Evolutionary conservation across 2,888 invertebrate genomes (phyloP).

Genomic region (Coelinius sp.): DNA sequence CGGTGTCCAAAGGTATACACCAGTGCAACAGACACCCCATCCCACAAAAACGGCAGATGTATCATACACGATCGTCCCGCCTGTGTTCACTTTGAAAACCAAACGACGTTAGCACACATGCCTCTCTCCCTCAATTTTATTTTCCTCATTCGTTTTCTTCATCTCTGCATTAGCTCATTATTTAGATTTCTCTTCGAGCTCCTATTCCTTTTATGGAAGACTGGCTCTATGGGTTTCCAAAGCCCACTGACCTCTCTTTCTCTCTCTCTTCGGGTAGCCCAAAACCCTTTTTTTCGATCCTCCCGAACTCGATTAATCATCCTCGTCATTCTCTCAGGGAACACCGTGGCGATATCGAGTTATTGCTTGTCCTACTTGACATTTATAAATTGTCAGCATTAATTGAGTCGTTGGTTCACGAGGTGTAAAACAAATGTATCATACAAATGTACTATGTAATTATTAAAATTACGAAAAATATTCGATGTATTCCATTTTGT

Average conservation of each 20-base stretch:
- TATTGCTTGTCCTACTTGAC: constrained; percentile 31
- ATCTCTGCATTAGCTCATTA: constrained; percentile 28
- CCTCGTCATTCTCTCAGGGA: constrained; percentile 33
- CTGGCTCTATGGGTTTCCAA: constrained; percentile 15
- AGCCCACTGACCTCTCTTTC: constrained; percentile 12
- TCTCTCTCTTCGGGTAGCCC: neutral
- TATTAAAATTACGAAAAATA: neutral
- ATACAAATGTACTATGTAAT: neutral
- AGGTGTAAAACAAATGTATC: constrained; percentile 40
- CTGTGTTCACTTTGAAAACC: constrained; percentile 5
- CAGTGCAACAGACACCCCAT: constrained; percentile 5
- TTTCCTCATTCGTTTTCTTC: neutral
- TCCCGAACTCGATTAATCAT: constrained; percentile 36
- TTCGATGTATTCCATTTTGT: neutral
- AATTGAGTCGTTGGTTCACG: constrained; percentile 39
- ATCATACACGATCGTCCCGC: constrained; percentile 37
- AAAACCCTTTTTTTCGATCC: constrained; percentile 21
- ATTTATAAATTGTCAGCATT: constrained; percentile 39
- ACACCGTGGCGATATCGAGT: constrained; percentile 20
- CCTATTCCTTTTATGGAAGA: constrained; percentile 10
- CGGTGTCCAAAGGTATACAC: neutral
- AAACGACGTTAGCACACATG: constrained; percentile 22
- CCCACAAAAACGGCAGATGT: constrained; percentile 45
- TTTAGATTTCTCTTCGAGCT: constrained; percentile 36
- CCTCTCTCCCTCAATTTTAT: neutral